Conservation (phyloP, 2,888 invertebrate genomes). For the Pegoplata infirma region DNA sequence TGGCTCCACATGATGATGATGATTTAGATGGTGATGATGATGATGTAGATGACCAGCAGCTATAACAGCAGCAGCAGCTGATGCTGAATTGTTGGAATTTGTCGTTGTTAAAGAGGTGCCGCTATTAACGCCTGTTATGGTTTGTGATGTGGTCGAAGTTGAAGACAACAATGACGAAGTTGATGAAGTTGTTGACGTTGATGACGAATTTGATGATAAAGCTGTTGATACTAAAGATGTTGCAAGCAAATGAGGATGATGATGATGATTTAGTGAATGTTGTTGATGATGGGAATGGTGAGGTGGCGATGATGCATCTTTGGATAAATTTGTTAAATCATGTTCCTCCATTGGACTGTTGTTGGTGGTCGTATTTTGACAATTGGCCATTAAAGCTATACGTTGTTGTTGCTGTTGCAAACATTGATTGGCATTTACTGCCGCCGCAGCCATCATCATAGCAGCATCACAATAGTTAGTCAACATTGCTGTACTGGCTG, state of each 20-base stretch:
- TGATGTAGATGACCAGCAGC: constrained; percentile 21
- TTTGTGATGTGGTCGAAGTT: constrained; percentile 33
- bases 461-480: constrained; percentile 78
- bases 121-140: constrained; percentile 31
- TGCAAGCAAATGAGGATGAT: constrained; percentile 48
- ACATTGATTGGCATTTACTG: constrained; percentile 76
- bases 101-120: constrained; percentile 43
- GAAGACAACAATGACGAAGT: constrained; percentile 60
- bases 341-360: too few species aligned
- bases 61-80: constrained; percentile 25
- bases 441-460: constrained; percentile 77
- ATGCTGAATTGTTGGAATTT: neutral
- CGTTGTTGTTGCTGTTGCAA: constrained; percentile 76
- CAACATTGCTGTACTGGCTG: constrained; percentile 73
- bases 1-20: constrained; percentile 64
- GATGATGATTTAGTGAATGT: constrained; percentile 36
- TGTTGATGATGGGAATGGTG: constrained; percentile 27
- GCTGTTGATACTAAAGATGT: constrained; percentile 64
- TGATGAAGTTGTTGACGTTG: constrained; percentile 67
- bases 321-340: constrained; percentile 56
- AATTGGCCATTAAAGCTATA: constrained; percentile 68
- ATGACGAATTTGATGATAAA: constrained; percentile 68
- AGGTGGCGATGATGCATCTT: constrained; percentile 12
- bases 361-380: constrained; percentile 63
- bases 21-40: constrained; percentile 65